A percentile compares a stretch with the other conserved stretches of the same genome.
Conservation (phyloP, 2,888 invertebrate genomes). For the Lymantria monacha region DNA sequence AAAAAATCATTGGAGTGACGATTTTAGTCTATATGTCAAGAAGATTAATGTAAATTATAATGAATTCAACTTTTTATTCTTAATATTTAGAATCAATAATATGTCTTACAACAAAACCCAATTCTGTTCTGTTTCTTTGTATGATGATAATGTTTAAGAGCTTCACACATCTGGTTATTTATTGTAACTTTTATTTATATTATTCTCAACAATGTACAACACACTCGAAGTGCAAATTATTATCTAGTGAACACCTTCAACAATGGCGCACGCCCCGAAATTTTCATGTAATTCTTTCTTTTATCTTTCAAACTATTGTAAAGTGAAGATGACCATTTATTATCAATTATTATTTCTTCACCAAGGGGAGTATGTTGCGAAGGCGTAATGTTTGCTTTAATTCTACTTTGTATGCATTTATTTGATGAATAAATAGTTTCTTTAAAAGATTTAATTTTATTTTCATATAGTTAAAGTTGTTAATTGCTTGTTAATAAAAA, state of each 20-base stretch:
- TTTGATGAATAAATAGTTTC: conserved; percentile 9
- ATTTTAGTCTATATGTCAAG: no score
- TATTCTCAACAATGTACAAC: conserved; percentile 57
- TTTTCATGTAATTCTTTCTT: conserved; percentile 77
- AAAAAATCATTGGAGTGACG: no score
- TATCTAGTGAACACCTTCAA: conserved; percentile 63
- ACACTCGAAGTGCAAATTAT: conserved; percentile 76
- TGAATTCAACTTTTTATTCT: no score
- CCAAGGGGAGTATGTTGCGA: conserved; percentile 52
- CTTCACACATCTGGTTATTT: conserved; percentile 66
- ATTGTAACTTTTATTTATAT: conserved; percentile 75
- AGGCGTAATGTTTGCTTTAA: conserved; percentile 77
- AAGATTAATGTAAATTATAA: no score
- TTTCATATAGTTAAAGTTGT: neutral
- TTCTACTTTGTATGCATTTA: conserved; percentile 44
- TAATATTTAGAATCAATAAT: no score
- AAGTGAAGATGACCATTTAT: conserved; percentile 72
- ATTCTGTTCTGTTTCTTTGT: neutral
- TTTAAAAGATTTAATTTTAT: conserved; percentile 1
- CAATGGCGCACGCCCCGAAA: conserved; percentile 73
- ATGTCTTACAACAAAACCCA: neutral
- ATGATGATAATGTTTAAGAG: neutral
- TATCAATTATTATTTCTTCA: conserved; percentile 70
- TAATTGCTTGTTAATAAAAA: neutral
- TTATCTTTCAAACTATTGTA: conserved; percentile 74